phyloP scores from a whole-genome alignment of 2,113 vertebrate genomes.

The Hydrolagus affinis region DNA sequence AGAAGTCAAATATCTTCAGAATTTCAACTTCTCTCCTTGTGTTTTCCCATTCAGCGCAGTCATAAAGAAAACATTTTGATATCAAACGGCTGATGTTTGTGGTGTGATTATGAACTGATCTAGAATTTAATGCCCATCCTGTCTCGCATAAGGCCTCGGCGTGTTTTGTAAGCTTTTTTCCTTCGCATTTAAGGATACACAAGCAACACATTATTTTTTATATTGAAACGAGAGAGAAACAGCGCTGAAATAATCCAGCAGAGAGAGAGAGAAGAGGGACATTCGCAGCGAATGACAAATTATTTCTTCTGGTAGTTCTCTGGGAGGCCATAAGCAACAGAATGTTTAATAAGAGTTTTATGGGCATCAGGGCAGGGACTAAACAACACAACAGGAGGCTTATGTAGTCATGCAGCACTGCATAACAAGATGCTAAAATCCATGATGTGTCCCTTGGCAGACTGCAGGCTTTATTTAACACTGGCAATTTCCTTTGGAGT shows the following conservation, averaged over 20 bases:
- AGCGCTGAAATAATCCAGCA: not conserved
- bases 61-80: too few relatives aligned
- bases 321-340: not conserved
- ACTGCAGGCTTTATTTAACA: not conserved
- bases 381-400: constrained; percentile 16
- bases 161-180: too few relatives aligned
- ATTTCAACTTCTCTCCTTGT: too few relatives aligned
- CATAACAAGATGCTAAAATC: constrained; percentile 19
- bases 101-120: too few relatives aligned
- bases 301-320: constrained; percentile 4
- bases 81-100: too few relatives aligned
- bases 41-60: too few relatives aligned
- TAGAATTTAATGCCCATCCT: too few relatives aligned
- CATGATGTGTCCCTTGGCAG: not conserved
- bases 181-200: too few relatives aligned
- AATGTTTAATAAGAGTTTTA: constrained; percentile 18
- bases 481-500: not conserved
- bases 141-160: too few relatives aligned
- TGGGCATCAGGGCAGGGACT: not conserved
- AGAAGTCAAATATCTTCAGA: too few relatives aligned
- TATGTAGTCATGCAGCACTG: constrained; percentile 5
- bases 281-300: not conserved
- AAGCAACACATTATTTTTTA: not conserved
- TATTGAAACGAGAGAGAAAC: not conserved
- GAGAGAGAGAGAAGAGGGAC: not conserved